Percentiles rank a stretch among this genome's conserved stretches.
These are phyloP conservation scores for Telmatherina bonti DNA, from an alignment of 2,797 vertebrate genomes.

Conservation along the genomic window DNA sequence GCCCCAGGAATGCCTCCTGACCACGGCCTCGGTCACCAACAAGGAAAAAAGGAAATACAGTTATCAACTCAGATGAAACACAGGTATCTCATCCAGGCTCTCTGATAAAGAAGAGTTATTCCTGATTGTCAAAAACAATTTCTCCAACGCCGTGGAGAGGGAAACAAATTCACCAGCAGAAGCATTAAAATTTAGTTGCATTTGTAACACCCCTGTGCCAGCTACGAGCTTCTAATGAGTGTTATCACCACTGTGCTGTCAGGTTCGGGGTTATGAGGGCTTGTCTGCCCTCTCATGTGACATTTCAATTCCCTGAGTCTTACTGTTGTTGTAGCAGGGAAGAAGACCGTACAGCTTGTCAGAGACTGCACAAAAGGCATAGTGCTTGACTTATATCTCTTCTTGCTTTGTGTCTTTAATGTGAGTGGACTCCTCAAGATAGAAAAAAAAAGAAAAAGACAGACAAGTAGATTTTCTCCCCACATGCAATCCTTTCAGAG, in stretches of 20 bases:
- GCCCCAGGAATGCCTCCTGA: conserved; percentile 77
- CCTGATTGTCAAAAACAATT: background rate
- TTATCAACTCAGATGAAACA: conserved; percentile 41
- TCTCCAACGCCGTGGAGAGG: conserved; percentile 2
- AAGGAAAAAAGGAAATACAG: conserved; percentile 46
- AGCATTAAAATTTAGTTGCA: background rate
- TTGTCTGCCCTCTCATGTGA: conserved; percentile 38
- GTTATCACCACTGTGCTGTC: conserved; percentile 24
- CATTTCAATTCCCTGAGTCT: conserved; percentile 33
- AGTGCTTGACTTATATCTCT: conserved; percentile 34
- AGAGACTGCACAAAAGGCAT: conserved; percentile 46
- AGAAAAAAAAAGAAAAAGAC: conserved; percentile 31
- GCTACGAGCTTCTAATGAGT: conserved; percentile 26
- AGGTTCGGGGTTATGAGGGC: conserved; percentile 43
- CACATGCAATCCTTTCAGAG: conserved; percentile 45
- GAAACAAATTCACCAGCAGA: conserved; percentile 1
- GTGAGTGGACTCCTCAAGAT: conserved; percentile 46
- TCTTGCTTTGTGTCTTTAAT: conserved; percentile 31
- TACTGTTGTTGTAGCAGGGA: conserved; percentile 26
- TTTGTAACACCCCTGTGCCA: conserved; percentile 16
- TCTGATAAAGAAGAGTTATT: conserved; percentile 3
- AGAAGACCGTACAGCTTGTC: conserved; percentile 41
- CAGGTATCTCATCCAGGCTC: conserved; percentile 15
- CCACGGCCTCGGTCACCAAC: conserved; percentile 69
- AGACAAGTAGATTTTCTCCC: conserved; percentile 44